A percentile compares a stretch with the other conserved stretches of the same genome.
phyloP scores from a whole-genome alignment of 1,140 invertebrate species.

The Drosophila dunni region DNA sequence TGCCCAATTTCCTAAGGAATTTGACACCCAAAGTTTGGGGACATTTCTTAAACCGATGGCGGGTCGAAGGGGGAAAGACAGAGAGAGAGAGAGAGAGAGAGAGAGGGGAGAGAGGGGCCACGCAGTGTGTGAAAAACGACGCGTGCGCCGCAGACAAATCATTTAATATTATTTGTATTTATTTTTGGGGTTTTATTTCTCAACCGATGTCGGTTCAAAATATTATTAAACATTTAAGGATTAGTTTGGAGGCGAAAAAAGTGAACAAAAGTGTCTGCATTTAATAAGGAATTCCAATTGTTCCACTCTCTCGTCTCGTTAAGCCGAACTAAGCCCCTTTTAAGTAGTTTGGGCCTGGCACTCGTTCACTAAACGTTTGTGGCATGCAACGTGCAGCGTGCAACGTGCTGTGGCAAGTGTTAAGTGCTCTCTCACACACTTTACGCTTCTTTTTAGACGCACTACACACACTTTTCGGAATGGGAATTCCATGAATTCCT shows the following conservation, averaged over 20 bases:
- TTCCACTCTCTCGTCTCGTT: constrained; percentile 4
- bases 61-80: constrained; percentile 25
- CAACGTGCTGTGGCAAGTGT: constrained; percentile 49
- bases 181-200: constrained; percentile 21
- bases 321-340: constrained; percentile 62
- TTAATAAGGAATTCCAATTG: constrained; percentile 11
- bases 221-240: constrained; percentile 32
- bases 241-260: constrained; percentile 12
- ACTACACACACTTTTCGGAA: constrained; percentile 48
- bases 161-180: constrained; percentile 16
- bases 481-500: constrained; percentile 67
- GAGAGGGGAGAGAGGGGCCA: constrained; percentile 33
- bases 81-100: constrained; percentile 4
- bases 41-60: constrained; percentile 54
- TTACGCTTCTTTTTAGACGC: constrained; percentile 19
- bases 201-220: constrained; percentile 32
- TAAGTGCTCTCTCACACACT: constrained; percentile 72
- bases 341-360: constrained; percentile 49
- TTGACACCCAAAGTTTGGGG: constrained; percentile 58
- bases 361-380: constrained; percentile 13
- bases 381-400: constrained; percentile 1
- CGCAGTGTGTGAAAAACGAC: constrained; percentile 43
- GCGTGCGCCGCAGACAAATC: constrained; percentile 54
- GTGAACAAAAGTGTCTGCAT: constrained; percentile 23
- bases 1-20: constrained; percentile 73